Evolutionary conservation across 1,140 invertebrate species (phyloP).

Genomic region (Pseudomyrmex dendroicus): DNA sequence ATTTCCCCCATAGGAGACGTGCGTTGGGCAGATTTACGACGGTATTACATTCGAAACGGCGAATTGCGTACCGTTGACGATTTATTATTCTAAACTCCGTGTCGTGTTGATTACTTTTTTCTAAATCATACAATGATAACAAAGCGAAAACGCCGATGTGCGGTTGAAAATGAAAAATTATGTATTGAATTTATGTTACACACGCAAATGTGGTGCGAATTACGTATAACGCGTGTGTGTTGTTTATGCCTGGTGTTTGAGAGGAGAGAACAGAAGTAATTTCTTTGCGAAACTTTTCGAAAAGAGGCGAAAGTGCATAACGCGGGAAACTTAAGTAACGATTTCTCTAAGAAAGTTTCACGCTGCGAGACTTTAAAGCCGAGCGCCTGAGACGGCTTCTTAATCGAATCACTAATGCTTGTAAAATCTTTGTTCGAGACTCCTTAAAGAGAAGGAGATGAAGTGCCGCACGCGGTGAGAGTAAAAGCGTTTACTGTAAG

Average conservation of each 20-base stretch:
- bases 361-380: constrained; percentile 74
- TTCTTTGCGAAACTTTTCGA: constrained; percentile 58
- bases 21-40: constrained; percentile 57
- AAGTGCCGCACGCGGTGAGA: constrained; percentile 34
- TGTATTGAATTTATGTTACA: background rate
- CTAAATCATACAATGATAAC: background rate
- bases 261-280: constrained; percentile 9
- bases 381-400: constrained; percentile 69
- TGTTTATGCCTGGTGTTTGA: background rate
- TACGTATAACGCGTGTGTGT: background rate
- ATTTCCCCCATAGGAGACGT: constrained; percentile 53
- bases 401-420: constrained; percentile 77
- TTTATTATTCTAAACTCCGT: constrained; percentile 19
- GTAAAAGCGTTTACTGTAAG: constrained; percentile 51
- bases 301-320: constrained; percentile 73
- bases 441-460: constrained; percentile 70
- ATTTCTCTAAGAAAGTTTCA: constrained; percentile 73
- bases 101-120: background rate
- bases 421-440: constrained; percentile 73
- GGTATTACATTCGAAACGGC: constrained; percentile 29
- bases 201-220: too few species aligned
- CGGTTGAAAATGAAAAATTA: background rate
- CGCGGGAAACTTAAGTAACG: constrained; percentile 74
- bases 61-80: constrained; percentile 9
- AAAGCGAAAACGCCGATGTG: background rate